Evolutionary conservation across 2,888 invertebrate genomes (phyloP).

Genomic region (Cephus nigrinus): DNA sequence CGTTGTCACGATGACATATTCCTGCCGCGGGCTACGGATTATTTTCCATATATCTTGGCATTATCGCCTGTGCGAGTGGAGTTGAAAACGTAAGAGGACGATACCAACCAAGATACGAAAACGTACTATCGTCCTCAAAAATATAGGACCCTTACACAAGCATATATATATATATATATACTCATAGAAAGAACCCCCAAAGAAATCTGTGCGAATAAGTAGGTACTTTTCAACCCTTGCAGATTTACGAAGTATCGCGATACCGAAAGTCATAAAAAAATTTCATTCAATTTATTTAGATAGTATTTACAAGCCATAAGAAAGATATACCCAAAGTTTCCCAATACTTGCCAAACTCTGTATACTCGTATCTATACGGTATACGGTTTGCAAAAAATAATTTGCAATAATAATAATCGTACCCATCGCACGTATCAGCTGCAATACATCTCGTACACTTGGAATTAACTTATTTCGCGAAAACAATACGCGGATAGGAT

Average conservation of each 20-base stretch:
- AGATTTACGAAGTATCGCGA: not conserved
- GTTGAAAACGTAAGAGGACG: not conserved
- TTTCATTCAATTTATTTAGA: not conserved
- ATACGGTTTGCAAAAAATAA: no score
- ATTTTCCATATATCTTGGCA: slow-evolving; percentile 28
- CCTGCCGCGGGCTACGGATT: slow-evolving; percentile 23
- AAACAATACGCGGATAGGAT: not conserved
- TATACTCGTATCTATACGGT: not conserved
- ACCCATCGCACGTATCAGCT: no score
- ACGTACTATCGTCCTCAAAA: not conserved
- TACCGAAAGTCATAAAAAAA: not conserved
- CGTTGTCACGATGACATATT: slow-evolving; percentile 30
- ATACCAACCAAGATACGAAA: not conserved
- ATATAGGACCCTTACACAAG: not conserved
- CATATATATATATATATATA: no score
- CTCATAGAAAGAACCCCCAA: not conserved
- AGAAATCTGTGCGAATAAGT: slow-evolving; percentile 4
- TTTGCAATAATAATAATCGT: no score
- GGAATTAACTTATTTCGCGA: not conserved
- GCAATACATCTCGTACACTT: not conserved
- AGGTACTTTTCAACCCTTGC: not conserved
- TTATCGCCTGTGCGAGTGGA: slow-evolving; percentile 4
- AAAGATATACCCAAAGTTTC: not conserved
- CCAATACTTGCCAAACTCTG: not conserved
- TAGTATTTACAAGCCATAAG: not conserved